phyloP scores from a whole-genome alignment of 2,888 invertebrate genomes.

The Maniola hyperantus region DNA sequence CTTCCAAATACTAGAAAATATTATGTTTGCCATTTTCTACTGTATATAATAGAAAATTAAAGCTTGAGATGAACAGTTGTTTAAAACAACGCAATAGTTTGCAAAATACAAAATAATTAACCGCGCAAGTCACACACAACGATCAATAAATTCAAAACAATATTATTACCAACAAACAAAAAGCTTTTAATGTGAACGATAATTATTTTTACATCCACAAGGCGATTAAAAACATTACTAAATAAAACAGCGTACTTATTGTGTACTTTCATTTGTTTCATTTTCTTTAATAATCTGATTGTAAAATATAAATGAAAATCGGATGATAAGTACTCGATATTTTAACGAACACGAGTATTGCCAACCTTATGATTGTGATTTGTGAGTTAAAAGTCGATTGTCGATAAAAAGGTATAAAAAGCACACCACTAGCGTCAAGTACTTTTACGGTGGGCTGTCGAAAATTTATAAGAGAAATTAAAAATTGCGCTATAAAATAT shows the following conservation, averaged over 20 bases:
- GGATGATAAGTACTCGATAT: not conserved
- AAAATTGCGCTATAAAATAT: conserved; percentile 74
- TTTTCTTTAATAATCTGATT: too few species aligned
- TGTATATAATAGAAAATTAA: not conserved
- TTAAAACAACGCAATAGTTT: not conserved
- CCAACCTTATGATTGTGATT: too few species aligned
- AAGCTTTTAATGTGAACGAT: not conserved
- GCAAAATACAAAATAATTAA: not conserved
- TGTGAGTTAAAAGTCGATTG: too few species aligned
- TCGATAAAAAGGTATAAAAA: conserved; percentile 6
- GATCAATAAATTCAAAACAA: conserved; percentile 5
- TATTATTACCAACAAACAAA: conserved; percentile 6
- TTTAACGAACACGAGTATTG: not conserved
- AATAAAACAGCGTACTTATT: too few species aligned
- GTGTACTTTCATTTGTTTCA: too few species aligned
- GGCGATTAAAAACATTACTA: too few species aligned
- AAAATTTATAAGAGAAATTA: conserved; percentile 51
- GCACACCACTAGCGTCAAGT: conserved; percentile 66
- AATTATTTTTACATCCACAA: too few species aligned
- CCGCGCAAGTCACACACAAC: conserved; percentile 5
- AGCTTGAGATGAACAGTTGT: too few species aligned
- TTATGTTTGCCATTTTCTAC: conserved; percentile 57
- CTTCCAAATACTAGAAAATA: conserved; percentile 58
- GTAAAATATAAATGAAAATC: not conserved
- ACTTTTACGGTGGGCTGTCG: conserved; percentile 61